Evolutionary conservation across 2,888 invertebrate genomes (phyloP).

Genomic region (Leucophenga montana): DNA sequence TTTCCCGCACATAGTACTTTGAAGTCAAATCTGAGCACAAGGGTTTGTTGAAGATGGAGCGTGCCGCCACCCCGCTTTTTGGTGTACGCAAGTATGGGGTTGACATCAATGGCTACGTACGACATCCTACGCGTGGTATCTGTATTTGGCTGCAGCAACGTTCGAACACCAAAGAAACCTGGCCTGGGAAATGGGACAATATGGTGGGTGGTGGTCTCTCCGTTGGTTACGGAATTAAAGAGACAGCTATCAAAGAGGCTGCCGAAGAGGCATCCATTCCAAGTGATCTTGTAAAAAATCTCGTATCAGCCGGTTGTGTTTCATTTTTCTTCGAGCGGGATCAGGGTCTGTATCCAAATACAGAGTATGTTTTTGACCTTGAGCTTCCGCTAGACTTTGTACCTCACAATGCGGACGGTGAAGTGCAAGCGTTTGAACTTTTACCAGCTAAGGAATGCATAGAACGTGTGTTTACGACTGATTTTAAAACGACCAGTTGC

Average conservation of each 20-base stretch:
- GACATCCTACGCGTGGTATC: conserved; percentile 86
- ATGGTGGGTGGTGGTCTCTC: conserved; percentile 95
- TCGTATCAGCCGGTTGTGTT: conserved; percentile 73
- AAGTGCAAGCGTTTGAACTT: conserved; percentile 92
- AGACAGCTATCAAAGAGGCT: conserved; percentile 94
- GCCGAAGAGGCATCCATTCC: conserved; percentile 95
- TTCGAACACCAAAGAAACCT: conserved; percentile 92
- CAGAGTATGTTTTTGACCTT: conserved; percentile 94
- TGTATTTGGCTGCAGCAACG: conserved; percentile 93
- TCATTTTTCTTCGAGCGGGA: conserved; percentile 91
- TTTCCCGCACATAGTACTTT: conserved; percentile 79
- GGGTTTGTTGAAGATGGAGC: conserved; percentile 85
- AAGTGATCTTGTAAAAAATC: conserved; percentile 80
- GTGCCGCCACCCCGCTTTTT: conserved; percentile 94
- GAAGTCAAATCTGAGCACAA: conserved; percentile 85
- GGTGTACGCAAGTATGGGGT: conserved; percentile 95
- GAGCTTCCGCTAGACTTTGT: conserved; percentile 91
- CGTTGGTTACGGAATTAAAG: conserved; percentile 88
- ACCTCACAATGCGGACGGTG: conserved; percentile 95
- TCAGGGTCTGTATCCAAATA: conserved; percentile 93
- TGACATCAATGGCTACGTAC: conserved; percentile 93
- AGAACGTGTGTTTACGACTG: conserved; percentile 84
- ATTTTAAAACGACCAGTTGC: conserved; percentile 95
- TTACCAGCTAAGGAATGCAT: conserved; percentile 87
- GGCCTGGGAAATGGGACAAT: conserved; percentile 96